Evolutionary conservation across 2,113 vertebrate species (phyloP), one percentile per base, ranked within the genome.

Genomic region (Odocoileus hemionus): DNA sequence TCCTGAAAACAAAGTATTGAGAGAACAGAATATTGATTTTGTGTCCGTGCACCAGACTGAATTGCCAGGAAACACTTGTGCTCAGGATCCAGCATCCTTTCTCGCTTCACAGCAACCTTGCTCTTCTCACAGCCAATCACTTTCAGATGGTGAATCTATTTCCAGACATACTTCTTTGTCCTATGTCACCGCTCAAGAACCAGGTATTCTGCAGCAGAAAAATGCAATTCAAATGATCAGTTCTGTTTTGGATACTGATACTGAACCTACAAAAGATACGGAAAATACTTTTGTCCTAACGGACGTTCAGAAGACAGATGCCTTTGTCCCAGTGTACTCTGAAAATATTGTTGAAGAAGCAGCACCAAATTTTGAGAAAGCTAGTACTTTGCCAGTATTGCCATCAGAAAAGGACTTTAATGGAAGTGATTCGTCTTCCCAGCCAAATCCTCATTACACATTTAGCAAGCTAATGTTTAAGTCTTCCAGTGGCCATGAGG

Each of bases 21-120:
- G 98, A 98, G 99, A 99, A 60, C 98, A 98, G n/a, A 98, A 97
- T 47, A 86, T 45, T 96, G 98, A 99, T 23, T 88, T 96, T 97
- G 98, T 98, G 94, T 96, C 98, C 94, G 97, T 98, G 36, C 97
- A 91, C 52, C 97, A 96, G 14, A 39, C 96, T 97, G 99, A 99
- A 92, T 94, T 97, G 7, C 89, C 98, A 90, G 97, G 96, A 97
- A 97, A 78, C 95, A 88, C 97, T 16, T 89, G 79, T 96, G 95
- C 95, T 97, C 98, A 98, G 86, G 98, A 99, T 83, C 45, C 98
- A 86, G 4, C 50, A 30, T 97, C 94, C 0, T 70, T 98, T 98
- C 97, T 98, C 57, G 96, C 98, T 98, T 98, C 98, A 84, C 98
- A 98, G 19, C 98, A 61, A 0, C 98, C 97, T 96, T 98, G 97